Evolutionary conservation across 23 tunicate species (phyloP), one percentile per base, ranked within the genome.

Genomic region (Phallusia fumigata): DNA sequence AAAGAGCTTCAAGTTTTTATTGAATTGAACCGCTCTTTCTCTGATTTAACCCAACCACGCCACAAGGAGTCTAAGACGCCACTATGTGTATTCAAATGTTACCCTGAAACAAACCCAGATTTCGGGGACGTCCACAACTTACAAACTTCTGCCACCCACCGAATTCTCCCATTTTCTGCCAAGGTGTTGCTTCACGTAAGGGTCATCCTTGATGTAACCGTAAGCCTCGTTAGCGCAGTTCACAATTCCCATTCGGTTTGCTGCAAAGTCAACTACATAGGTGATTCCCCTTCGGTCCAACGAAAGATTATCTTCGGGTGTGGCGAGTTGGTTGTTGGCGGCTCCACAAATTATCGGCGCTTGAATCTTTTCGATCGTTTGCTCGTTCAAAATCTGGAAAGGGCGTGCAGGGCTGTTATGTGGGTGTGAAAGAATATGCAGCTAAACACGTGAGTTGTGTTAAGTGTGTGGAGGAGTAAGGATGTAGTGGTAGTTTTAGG

Each of bases 261-360:
- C 77, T 3, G 44, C 77, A 74, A 74, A 74, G 77, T 74, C 77
- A 6, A 74, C 77, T 3, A 74, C 77, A 16, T 74, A 74, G 1
- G 77, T 74, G 13, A 74, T 74, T 5, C 77, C 77, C 16, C 35
- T 33, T 30, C 16, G 36, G 11, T 74, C 77, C 44, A 74, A 32
- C 22, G 11, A 24, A 28, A 28, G 35, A 30, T 74, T 74, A 31
- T 74, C 77, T 19, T 34, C 44, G 2, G 77, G 77, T 19, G 33
- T 74, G 10, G 77, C 77, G 5, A 74, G 44, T 74, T 74, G 77
- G 44, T 74, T 74, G 33, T 74, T 74, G 36, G 77, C 77, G 3
- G 77, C 77, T 11, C 77, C 77, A 74, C 77, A 74, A 0, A 74
- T 16, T 21, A 74, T 74, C 22, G 77, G 35, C 1, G 77, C 77